Evolutionary conservation across 2,797 vertebrate species (phyloP), one percentile per base, ranked within the genome.

Genomic region (Mycteria americana): DNA sequence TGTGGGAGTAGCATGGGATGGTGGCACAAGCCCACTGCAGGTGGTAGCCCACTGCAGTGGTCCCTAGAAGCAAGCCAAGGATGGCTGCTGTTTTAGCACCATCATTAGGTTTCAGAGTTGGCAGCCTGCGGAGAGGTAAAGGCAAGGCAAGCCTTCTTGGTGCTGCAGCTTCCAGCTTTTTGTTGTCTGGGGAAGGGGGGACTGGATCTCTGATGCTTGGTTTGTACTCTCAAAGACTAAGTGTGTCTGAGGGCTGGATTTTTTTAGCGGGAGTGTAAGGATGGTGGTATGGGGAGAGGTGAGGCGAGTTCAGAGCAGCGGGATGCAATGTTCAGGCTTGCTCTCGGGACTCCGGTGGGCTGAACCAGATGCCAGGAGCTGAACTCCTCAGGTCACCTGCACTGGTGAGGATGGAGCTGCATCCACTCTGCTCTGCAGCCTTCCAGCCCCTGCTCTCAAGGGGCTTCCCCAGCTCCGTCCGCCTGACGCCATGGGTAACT

Each of bases 401-500:
- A 48, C 41, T 18, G 17, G 28, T 64, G 67, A 83, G 45, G 30
- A 69, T 18, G 35, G 51, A 85, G 25, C 45, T 77, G 56, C 28
- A n/a, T 45, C 33, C 35, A 3, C 18, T 24, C n/a, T 48, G 60
- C 70, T 62, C 46, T 43, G 54, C 88, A 73, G n/a, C 43, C 53
- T 74, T 45, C 64, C 37, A 78, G 37, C 18, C 28, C 17, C 27
- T 54, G 72, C 59, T 73, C 18, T 65, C 37, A 10, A 0, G 0
- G 68, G 23, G 28, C 53, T 89, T 78, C n/a, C 48, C 16, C 15
- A 22, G 54, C 45, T 46, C 39, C 0, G 0, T 24, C 31, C 21
- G 10, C 41, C 68, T 79, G 60, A 60, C 0, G 0, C 33, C 0
- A 6, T 30, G 48, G 39, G 23, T 35, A 43, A 3, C 50, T 57